phyloP scores from a whole-genome alignment of 2,113 vertebrate species.

The Paramisgurnus dabryanus region DNA sequence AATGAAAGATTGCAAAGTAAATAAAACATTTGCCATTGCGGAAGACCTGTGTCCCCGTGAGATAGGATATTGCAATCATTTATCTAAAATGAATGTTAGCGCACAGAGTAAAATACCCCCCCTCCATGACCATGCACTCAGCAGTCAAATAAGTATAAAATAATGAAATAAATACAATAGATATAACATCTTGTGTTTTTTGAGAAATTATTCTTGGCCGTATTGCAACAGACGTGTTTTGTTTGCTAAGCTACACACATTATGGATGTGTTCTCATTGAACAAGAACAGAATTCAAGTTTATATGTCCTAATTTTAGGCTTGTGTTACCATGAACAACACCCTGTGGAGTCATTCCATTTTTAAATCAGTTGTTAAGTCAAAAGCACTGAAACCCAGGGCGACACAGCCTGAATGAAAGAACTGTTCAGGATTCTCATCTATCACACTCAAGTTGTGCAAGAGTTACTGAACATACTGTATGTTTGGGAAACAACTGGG shows the following conservation, averaged over 20 bases:
- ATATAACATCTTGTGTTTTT: background rate
- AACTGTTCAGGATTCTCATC: background rate
- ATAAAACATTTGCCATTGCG: background rate
- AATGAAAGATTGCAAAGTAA: slow-evolving; percentile 8
- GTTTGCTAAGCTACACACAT: slow-evolving; percentile 3
- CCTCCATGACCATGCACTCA: background rate
- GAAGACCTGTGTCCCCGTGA: slow-evolving; percentile 6
- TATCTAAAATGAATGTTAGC: background rate
- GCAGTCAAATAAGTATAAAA: slow-evolving; percentile 8
- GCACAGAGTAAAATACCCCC: background rate
- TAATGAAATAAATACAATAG: slow-evolving; percentile 6
- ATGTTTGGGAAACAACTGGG: background rate
- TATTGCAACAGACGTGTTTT: background rate
- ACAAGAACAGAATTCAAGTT: background rate
- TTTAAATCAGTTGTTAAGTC: slow-evolving; percentile 19
- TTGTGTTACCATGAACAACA: slow-evolving; percentile 11
- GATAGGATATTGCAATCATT: background rate
- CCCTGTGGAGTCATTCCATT: slow-evolving; percentile 22
- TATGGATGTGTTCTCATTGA: background rate
- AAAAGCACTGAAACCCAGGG: background rate
- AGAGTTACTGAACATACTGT: background rate
- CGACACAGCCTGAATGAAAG: background rate
- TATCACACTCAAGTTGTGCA: background rate
- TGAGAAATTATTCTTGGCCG: background rate
- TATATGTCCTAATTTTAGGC: background rate